These are phyloP conservation scores for Euleptes europaea DNA, from an alignment of 2,113 vertebrate genomes.

Conservation along the genomic window DNA sequence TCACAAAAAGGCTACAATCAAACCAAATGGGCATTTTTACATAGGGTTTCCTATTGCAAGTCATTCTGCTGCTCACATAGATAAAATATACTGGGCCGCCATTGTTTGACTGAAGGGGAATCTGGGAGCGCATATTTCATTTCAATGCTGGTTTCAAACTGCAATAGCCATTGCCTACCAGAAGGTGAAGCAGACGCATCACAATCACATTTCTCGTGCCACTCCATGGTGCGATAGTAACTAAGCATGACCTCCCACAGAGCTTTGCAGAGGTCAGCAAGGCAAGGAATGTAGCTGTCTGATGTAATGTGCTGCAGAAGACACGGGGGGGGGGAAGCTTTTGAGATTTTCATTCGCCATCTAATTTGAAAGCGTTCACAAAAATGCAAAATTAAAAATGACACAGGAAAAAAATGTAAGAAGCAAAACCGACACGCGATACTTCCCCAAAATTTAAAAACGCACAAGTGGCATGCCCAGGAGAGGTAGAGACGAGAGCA, in stretches of 20 bases:
- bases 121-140: neutral
- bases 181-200: conserved; percentile 70
- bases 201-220: conserved; percentile 91
- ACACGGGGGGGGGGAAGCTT: too few relatives aligned
- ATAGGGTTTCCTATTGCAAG: neutral
- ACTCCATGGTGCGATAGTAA: conserved; percentile 95
- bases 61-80: neutral
- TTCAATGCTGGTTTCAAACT: neutral
- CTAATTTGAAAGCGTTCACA: neutral
- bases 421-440: neutral
- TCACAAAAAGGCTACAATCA: neutral
- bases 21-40: neutral
- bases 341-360: neutral
- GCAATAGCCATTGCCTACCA: conserved; percentile 74
- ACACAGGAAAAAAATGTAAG: neutral
- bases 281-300: conserved; percentile 98
- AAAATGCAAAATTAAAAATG: neutral
- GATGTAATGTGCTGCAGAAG: conserved; percentile 89
- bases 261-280: conserved; percentile 96
- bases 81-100: neutral
- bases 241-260: conserved; percentile 99
- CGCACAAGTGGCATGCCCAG: neutral
- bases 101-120: neutral
- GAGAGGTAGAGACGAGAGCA: neutral
- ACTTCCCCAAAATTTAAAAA: fast-evolving